These are phyloP conservation scores for Xanthorhoe spadicearia DNA, from an alignment of 2,888 invertebrate genomes.

Conservation along the genomic window DNA sequence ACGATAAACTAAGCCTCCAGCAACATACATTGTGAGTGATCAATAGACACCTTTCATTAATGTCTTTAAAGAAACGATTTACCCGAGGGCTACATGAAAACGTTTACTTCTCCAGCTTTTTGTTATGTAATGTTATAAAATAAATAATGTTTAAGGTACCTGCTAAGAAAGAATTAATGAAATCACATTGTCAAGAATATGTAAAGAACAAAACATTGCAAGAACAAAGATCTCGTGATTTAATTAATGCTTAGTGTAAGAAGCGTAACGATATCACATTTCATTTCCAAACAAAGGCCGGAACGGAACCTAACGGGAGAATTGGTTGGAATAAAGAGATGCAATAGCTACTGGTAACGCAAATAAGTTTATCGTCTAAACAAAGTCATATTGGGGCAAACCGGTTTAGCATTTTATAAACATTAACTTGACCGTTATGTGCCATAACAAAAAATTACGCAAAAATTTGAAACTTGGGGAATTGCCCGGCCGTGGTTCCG, in stretches of 20 bases:
- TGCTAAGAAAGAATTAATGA: constrained; percentile 29
- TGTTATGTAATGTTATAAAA: constrained; percentile 25
- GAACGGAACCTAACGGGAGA: constrained; percentile 32
- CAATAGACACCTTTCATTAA: constrained; percentile 38
- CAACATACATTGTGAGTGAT: constrained; percentile 35
- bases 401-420: constrained; percentile 38
- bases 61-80: constrained; percentile 19
- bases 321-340: constrained; percentile 26
- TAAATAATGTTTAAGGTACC: constrained; percentile 6
- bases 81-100: constrained; percentile 28
- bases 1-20: constrained; percentile 49
- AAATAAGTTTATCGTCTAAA: constrained; percentile 24
- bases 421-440: constrained; percentile 60
- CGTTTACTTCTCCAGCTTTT: constrained; percentile 32
- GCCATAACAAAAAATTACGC: constrained; percentile 66
- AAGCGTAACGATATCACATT: constrained; percentile 46
- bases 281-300: constrained; percentile 40
- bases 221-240: constrained; percentile 41
- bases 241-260: constrained; percentile 48
- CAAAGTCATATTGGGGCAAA: constrained; percentile 26
- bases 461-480: constrained; percentile 64
- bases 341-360: constrained; percentile 11
- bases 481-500: constrained; percentile 46
- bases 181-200: constrained; percentile 48
- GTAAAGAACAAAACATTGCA: constrained; percentile 41